These are phyloP conservation scores for Lucilia cuprina DNA, from an alignment of 1,140 invertebrate species.

Conservation along the genomic window DNA sequence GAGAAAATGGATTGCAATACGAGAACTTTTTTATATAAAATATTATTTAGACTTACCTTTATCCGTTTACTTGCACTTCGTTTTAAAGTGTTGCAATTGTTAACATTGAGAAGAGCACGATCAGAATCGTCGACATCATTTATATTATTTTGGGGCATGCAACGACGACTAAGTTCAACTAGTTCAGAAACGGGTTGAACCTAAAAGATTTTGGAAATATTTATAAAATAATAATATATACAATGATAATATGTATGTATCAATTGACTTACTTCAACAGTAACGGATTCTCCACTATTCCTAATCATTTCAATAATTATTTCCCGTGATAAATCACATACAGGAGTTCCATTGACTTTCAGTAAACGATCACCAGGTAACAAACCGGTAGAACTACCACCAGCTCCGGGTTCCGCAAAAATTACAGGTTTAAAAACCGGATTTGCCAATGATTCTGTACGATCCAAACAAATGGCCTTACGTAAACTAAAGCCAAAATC, in stretches of 20 bases:
- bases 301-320: constrained; percentile 94
- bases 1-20: no score
- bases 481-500: constrained; percentile 95
- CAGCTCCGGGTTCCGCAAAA: constrained; percentile 89
- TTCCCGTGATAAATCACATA: constrained; percentile 85
- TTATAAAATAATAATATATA: neutral
- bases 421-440: constrained; percentile 76
- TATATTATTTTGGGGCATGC: constrained; percentile 62
- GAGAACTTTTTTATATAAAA: no score
- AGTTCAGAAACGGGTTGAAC: constrained; percentile 89
- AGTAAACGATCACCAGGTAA: constrained; percentile 91
- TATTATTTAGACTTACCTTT: no score
- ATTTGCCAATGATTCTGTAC: constrained; percentile 61
- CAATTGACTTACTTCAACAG: constrained; percentile 74
- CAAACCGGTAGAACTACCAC: constrained; percentile 79
- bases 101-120: constrained; percentile 52
- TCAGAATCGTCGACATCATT: constrained; percentile 57
- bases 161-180: constrained; percentile 81
- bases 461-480: constrained; percentile 81
- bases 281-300: constrained; percentile 81
- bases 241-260: neutral
- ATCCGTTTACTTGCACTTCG: constrained; percentile 79
- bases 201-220: constrained; percentile 57
- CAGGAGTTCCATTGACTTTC: constrained; percentile 87
- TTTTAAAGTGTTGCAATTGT: constrained; percentile 75